phyloP scores from a whole-genome alignment of 2,113 vertebrate genomes.

The Pollachius pollachius region DNA sequence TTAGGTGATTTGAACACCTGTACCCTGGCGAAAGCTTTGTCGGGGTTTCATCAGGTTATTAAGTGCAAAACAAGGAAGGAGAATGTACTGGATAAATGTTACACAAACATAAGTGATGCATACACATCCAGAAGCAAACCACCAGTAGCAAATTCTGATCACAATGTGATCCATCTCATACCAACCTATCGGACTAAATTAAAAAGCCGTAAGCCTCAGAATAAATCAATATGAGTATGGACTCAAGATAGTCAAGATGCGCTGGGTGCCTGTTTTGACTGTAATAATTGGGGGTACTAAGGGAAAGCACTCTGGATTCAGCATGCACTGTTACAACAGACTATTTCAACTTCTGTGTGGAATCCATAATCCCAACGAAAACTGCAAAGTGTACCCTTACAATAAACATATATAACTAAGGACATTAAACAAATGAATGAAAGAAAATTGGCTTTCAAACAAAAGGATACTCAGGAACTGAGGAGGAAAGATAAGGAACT shows the following conservation, averaged over 20 bases:
- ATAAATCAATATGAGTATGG: neutral
- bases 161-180: neutral
- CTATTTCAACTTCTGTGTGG: neutral
- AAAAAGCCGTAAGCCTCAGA: neutral
- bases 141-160: neutral
- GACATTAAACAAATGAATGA: neutral
- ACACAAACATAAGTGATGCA: neutral
- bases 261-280: neutral
- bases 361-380: neutral
- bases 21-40: neutral
- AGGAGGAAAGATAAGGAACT: neutral
- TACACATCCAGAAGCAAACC: neutral
- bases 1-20: neutral
- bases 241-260: neutral
- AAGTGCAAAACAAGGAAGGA: constrained; percentile 1
- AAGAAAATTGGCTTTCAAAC: neutral
- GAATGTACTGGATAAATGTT: neutral
- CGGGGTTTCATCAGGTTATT: neutral
- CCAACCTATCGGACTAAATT: neutral
- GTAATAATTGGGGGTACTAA: neutral
- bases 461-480: neutral
- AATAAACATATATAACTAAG: neutral
- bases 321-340: neutral
- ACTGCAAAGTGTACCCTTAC: neutral
- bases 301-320: neutral